Evolutionary conservation across 2,113 vertebrate genomes (phyloP).

Genomic region (Amblyopsis rosae): DNA sequence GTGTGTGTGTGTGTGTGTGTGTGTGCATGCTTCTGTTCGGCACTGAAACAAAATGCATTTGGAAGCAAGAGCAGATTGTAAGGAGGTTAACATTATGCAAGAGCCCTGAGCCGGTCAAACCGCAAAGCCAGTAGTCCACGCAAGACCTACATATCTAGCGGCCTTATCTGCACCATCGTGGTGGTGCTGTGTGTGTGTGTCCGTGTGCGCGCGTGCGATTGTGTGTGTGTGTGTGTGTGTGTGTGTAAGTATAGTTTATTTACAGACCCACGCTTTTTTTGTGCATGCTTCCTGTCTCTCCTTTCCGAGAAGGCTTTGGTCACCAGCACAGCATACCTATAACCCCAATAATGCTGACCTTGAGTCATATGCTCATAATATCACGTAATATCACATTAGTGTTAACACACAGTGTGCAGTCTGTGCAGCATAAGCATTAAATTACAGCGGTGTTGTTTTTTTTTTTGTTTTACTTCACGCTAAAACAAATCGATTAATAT

Average conservation of each 20-base stretch:
- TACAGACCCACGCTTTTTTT: not conserved
- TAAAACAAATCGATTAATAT: too few species aligned
- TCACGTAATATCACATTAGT: too few species aligned
- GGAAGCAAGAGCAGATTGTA: constrained; percentile 53
- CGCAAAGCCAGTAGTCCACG: not conserved
- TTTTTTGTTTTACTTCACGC: too few species aligned
- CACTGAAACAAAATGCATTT: constrained; percentile 36
- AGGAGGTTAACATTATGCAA: constrained; percentile 40
- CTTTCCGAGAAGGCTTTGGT: too few species aligned
- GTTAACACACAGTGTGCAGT: too few species aligned
- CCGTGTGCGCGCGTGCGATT: not conserved
- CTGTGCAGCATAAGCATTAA: too few species aligned
- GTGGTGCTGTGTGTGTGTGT: constrained; percentile 19
- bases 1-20: constrained; percentile 19
- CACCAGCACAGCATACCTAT: too few species aligned
- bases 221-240: not conserved
- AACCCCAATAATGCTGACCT: too few species aligned
- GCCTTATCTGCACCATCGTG: not conserved
- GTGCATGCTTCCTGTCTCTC: too few species aligned
- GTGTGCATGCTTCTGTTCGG: constrained; percentile 25
- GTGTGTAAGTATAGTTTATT: not conserved
- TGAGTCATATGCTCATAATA: too few species aligned
- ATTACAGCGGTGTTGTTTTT: too few species aligned
- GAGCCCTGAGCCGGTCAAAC: constrained; percentile 2
- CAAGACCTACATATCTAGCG: not conserved